Conservation (phyloP, 2,797 vertebrate species). For the Crenichthys baileyi region DNA sequence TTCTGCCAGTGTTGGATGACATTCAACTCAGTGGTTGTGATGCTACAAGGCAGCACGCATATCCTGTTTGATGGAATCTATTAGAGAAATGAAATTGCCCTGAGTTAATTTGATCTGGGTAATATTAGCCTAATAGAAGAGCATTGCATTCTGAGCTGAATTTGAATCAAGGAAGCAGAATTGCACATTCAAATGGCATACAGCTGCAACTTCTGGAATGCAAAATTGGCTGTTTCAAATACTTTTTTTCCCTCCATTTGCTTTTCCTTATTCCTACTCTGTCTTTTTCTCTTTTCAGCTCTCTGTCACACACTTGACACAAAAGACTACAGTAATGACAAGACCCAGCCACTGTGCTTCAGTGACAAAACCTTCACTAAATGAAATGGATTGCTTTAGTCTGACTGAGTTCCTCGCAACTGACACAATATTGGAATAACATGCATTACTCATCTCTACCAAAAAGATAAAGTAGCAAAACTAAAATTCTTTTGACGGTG, state of each 20-base stretch:
- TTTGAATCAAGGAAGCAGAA: conserved; percentile 50
- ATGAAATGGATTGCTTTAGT: conserved; percentile 51
- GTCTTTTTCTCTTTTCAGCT: conserved; percentile 7
- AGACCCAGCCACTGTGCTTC: conserved; percentile 7
- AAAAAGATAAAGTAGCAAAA: background rate
- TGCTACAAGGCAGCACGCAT: conserved; percentile 46
- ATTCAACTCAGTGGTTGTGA: conserved; percentile 32
- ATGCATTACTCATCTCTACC: conserved; percentile 30
- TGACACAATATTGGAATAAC: conserved; percentile 30
- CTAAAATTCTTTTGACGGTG: conserved; percentile 15
- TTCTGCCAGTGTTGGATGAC: conserved; percentile 29
- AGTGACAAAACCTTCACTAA: conserved; percentile 34
- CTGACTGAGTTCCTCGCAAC: conserved; percentile 15
- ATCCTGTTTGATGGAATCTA: conserved; percentile 64
- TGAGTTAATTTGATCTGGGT: conserved; percentile 73
- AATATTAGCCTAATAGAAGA: conserved; percentile 70
- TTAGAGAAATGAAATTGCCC: conserved; percentile 71
- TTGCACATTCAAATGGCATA: conserved; percentile 45
- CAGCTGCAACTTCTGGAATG: conserved; percentile 45
- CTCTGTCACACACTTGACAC: conserved; percentile 35
- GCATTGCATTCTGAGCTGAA: conserved; percentile 49
- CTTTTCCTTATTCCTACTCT: conserved; percentile 10
- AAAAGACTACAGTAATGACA: conserved; percentile 39
- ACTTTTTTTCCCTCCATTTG: conserved; percentile 5
- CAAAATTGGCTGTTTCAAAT: conserved; percentile 32